Evolutionary conservation across 2,113 vertebrate genomes (phyloP), one percentile per base, ranked within the genome.

Genomic region (Colius striatus): DNA sequence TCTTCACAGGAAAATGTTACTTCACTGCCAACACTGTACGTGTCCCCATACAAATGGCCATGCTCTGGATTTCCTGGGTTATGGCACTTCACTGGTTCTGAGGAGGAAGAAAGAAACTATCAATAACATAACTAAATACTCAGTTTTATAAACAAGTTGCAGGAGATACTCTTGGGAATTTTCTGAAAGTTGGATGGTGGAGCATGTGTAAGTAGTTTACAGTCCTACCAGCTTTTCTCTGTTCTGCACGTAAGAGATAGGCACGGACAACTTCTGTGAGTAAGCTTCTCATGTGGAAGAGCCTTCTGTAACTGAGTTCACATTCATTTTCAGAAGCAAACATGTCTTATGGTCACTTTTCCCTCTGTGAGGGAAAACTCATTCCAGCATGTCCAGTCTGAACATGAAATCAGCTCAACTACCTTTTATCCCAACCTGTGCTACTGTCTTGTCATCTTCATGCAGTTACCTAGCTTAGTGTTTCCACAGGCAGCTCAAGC

Each of bases 41-140:
- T 97, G 76, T 96, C 96, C 23, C 98, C 98, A 0, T 97, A 96
- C 63, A 98, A 97, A 68, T 80, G 97, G n/a, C 99, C 99, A 7
- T 99, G 98, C 58, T 99, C 98, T 47, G 98, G 99, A 70, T 96
- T 95, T 84, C 97, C 98, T 3, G 99, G 99, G 94, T 98, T 97
- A 89, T 53, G 95, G 92, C 99, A 99, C 90, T 98, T 99, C 51
- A 99, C 94, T 0, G 99, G 99, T 96, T 99, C 99, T 99, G 95
- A 90, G 87, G 84, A 95, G 55, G 62, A 97, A 92, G 58, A 96
- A 72, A 91, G 65, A 95, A 94, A 91, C 47, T 38, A 87, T 36
- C 43, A 92, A 62, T 36, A 92, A 74, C 43, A 53, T 45, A 74
- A 70, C 23, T 22, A 84, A 74, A 30, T 50, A 70, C 23, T 50